A percentile compares a stretch with the other conserved stretches of the same genome.
Evolutionary conservation across 2,113 vertebrate genomes (phyloP).

Genomic region (Poeciliopsis occidentalis): DNA sequence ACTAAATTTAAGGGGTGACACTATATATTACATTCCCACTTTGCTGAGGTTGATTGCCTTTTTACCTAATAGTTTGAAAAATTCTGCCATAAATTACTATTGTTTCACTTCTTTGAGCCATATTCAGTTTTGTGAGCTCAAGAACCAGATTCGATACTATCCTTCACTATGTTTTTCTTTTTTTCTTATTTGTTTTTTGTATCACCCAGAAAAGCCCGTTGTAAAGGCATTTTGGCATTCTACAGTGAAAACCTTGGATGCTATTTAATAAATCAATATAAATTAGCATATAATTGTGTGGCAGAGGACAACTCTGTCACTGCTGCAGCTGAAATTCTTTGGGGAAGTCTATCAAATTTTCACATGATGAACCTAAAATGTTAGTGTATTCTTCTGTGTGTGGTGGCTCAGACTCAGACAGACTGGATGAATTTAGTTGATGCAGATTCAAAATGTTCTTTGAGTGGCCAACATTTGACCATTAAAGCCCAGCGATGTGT

Average conservation of each 20-base stretch:
- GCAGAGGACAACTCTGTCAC: background rate
- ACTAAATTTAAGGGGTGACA: too few species aligned
- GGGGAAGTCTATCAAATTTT: background rate
- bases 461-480: too few species aligned
- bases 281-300: background rate
- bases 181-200: background rate
- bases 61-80: too few species aligned
- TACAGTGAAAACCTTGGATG: background rate
- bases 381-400: too few species aligned
- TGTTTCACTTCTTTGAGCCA: constrained; percentile 22
- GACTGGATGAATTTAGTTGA: background rate
- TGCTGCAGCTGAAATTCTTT: background rate
- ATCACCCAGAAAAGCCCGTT: background rate
- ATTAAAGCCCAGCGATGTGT: background rate
- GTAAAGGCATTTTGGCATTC: background rate
- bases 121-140: constrained; percentile 44
- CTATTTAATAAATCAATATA: background rate
- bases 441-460: too few species aligned
- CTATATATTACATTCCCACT: too few species aligned
- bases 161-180: constrained; percentile 23
- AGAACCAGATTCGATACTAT: constrained; percentile 45
- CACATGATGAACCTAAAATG: background rate
- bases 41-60: too few species aligned
- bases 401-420: background rate
- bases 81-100: background rate